These are phyloP conservation scores for Nesoenas mayeri DNA, from an alignment of 2,113 vertebrate species.

Conservation along the genomic window DNA sequence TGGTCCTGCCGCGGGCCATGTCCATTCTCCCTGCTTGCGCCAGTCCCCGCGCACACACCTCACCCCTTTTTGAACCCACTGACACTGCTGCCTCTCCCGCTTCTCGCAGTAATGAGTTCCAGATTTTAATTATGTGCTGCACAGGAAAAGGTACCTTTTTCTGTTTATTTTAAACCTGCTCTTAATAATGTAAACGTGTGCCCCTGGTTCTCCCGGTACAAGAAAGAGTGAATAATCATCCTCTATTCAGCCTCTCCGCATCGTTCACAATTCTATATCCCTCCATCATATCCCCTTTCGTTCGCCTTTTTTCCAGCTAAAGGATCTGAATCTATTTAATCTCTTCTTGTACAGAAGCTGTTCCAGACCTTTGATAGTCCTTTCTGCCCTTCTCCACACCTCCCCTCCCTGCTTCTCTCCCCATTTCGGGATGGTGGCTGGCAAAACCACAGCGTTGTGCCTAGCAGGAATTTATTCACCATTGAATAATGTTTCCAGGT, in stretches of 20 bases:
- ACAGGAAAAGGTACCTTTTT: conserved; percentile 39
- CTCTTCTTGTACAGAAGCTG: conserved; percentile 36
- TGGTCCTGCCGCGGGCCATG: accelerated
- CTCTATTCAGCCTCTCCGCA: conserved; percentile 8
- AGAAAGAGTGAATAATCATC: conserved; percentile 22
- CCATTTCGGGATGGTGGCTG: background rate
- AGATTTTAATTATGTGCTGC: conserved; percentile 56
- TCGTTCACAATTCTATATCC: conserved; percentile 22
- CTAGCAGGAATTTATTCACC: background rate
- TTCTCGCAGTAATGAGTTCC: conserved; percentile 19
- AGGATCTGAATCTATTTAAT: conserved; percentile 60
- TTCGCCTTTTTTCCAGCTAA: conserved; percentile 34
- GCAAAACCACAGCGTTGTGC: background rate
- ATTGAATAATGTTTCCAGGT: background rate
- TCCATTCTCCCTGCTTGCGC: background rate
- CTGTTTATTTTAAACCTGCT: conserved; percentile 56
- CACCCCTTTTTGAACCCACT: background rate
- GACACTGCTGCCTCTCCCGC: background rate
- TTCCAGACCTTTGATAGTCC: conserved; percentile 53
- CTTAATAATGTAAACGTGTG: conserved; percentile 16
- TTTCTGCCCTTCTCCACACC: background rate
- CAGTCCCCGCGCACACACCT: background rate
- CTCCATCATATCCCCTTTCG: background rate
- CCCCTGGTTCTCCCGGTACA: conserved; percentile 5
- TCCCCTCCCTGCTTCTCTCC: background rate